Percentiles rank a stretch among this genome's conserved stretches.
phyloP scores from a whole-genome alignment of 2,888 invertebrate genomes.

The Nephrotoma appendiculata region DNA sequence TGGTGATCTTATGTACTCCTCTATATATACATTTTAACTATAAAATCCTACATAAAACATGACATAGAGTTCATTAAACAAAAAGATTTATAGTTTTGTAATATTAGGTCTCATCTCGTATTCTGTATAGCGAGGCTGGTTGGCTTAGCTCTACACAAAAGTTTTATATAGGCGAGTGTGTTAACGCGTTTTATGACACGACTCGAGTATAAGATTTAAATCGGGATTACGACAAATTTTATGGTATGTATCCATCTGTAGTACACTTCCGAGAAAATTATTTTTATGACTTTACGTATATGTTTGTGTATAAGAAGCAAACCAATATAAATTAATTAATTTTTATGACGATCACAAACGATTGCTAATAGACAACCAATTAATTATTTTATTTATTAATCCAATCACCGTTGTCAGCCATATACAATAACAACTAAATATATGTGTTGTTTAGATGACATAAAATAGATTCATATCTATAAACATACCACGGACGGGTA shows the following conservation, averaged over 20 bases:
- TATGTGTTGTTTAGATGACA: background rate
- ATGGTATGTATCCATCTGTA: background rate
- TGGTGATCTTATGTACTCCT: background rate
- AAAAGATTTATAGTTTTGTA: background rate
- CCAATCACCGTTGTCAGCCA: background rate
- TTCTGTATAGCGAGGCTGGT: background rate
- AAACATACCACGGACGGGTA: background rate
- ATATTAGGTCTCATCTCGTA: background rate
- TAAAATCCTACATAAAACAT: background rate
- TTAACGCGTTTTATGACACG: background rate
- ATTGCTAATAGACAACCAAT: background rate
- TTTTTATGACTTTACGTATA: background rate
- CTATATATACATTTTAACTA: background rate
- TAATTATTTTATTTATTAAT: background rate
- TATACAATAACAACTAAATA: background rate
- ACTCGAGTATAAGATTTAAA: background rate
- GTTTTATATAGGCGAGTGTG: background rate
- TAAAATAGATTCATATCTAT: background rate
- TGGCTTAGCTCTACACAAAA: too few species aligned
- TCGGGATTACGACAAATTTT: background rate
- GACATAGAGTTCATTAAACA: background rate
- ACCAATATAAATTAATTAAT: background rate
- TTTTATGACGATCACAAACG: background rate
- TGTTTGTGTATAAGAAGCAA: background rate
- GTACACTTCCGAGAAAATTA: background rate